phyloP scores from a whole-genome alignment of 2,113 vertebrate genomes.

The Marmota monax region DNA sequence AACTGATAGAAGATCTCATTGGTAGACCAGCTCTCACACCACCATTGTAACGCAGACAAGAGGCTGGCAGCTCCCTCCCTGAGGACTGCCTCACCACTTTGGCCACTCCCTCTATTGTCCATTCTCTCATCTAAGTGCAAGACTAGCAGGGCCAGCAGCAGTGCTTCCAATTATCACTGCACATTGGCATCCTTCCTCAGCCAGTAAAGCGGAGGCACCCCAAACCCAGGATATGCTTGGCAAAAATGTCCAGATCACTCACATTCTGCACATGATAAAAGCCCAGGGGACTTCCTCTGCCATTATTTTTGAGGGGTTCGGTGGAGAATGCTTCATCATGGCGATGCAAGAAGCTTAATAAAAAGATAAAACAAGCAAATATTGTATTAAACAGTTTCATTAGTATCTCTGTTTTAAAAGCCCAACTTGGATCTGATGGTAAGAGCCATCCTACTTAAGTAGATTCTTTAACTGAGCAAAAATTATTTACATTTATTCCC shows the following conservation, averaged over 20 bases:
- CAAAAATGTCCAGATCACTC: conserved; percentile 80
- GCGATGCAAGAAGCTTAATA: conserved; percentile 95
- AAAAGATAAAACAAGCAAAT: conserved; percentile 35
- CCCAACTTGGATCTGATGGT: background rate
- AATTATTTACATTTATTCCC: background rate
- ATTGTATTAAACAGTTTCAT: background rate
- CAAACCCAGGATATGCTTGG: background rate
- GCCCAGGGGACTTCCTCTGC: conserved; percentile 95
- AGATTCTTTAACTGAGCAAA: background rate
- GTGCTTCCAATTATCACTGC: background rate
- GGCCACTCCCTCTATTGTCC: conserved; percentile 29
- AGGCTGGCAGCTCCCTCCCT: background rate
- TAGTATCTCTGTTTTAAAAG: background rate
- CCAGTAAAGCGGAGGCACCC: background rate
- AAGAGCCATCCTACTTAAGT: background rate
- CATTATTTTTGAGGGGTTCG: conserved; percentile 97
- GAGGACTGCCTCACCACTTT: conserved; percentile 56
- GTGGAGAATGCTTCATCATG: conserved; percentile 99
- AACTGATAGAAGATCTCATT: background rate
- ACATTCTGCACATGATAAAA: conserved; percentile 99
- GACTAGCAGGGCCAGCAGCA: background rate
- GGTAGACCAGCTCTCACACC: background rate
- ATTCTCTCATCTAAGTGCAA: background rate
- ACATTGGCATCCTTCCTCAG: background rate
- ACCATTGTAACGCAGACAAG: background rate